These are phyloP conservation scores for Limosa lapponica DNA, from an alignment of 2,797 vertebrate genomes.

Conservation along the genomic window DNA sequence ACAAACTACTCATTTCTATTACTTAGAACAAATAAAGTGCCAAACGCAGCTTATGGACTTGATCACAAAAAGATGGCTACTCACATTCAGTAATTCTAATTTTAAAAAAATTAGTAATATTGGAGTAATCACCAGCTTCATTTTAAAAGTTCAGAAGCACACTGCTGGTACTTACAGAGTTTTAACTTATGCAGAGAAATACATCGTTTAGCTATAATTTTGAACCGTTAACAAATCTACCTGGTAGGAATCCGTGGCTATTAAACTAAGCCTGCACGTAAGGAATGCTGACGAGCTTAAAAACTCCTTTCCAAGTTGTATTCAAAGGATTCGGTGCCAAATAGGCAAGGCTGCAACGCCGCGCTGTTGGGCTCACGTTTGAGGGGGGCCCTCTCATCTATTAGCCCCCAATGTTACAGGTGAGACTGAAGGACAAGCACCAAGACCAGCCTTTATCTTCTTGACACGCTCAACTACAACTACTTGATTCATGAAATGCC, in stretches of 20 bases:
- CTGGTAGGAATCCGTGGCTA: neutral
- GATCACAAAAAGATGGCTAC: neutral
- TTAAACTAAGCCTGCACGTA: neutral
- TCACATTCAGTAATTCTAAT: neutral
- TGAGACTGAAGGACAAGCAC: slow-evolving; percentile 79
- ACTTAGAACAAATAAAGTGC: neutral
- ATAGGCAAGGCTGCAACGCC: slow-evolving; percentile 19
- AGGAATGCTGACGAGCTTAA: neutral
- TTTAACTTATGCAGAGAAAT: neutral
- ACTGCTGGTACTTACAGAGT: neutral
- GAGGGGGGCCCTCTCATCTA: slow-evolving; percentile 63
- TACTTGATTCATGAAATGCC: slow-evolving; percentile 82
- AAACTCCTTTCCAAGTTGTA: slow-evolving; percentile 40
- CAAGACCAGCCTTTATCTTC: slow-evolving; percentile 81
- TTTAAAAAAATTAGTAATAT: neutral
- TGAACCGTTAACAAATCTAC: neutral
- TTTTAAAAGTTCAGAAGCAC: neutral
- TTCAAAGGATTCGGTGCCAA: slow-evolving; percentile 68
- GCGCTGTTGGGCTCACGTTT: neutral
- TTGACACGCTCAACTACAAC: slow-evolving; percentile 82
- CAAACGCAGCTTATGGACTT: neutral
- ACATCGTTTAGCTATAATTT: rapidly evolving
- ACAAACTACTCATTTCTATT: neutral
- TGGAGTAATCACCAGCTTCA: neutral
- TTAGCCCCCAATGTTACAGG: slow-evolving; percentile 79